These are phyloP conservation scores for Caenorhabditis sp. DNA, from an alignment of 2,888 invertebrate species.

Conservation along the genomic window DNA sequence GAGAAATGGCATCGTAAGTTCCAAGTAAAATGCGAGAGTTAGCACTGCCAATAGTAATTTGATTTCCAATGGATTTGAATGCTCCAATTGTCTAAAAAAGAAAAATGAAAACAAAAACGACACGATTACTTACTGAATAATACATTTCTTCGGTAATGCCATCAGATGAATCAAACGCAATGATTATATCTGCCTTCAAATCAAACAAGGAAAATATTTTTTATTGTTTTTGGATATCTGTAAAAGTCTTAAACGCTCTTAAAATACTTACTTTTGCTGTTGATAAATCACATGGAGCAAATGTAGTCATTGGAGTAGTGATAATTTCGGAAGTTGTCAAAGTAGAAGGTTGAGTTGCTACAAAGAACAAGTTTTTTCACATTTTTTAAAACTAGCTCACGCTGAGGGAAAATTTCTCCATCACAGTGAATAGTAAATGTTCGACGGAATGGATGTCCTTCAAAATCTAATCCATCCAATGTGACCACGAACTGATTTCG, in stretches of 20 bases:
- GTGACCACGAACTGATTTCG: constrained; percentile 65
- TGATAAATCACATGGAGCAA: constrained; percentile 44
- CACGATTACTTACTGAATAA: constrained; percentile 25
- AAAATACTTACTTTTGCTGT: constrained; percentile 32
- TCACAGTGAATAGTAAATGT: constrained; percentile 72
- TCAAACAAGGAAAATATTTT: background rate
- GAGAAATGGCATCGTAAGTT: constrained; percentile 54
- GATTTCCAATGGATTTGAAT: constrained; percentile 40
- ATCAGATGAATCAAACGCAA: constrained; percentile 65
- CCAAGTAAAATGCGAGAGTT: constrained; percentile 48
- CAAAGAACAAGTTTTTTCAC: constrained; percentile 19
- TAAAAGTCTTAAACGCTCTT: background rate
- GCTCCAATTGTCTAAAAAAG: constrained; percentile 41
- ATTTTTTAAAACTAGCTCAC: background rate
- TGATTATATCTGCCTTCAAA: constrained; percentile 56
- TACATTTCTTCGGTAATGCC: constrained; percentile 51
- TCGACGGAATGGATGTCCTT: constrained; percentile 74
- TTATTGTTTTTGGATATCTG: too few relatives aligned
- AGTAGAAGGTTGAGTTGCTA: constrained; percentile 34
- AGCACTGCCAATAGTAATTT: constrained; percentile 34
- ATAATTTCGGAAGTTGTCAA: constrained; percentile 15
- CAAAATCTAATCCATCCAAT: constrained; percentile 71
- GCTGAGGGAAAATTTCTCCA: constrained; percentile 55
- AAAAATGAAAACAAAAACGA: background rate
- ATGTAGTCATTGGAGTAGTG: constrained; percentile 28